Percentiles rank a stretch among this genome's conserved stretches.
These are phyloP conservation scores for Urocynchramus pylzowi DNA, from an alignment of 2,113 vertebrate genomes.

Conservation along the genomic window DNA sequence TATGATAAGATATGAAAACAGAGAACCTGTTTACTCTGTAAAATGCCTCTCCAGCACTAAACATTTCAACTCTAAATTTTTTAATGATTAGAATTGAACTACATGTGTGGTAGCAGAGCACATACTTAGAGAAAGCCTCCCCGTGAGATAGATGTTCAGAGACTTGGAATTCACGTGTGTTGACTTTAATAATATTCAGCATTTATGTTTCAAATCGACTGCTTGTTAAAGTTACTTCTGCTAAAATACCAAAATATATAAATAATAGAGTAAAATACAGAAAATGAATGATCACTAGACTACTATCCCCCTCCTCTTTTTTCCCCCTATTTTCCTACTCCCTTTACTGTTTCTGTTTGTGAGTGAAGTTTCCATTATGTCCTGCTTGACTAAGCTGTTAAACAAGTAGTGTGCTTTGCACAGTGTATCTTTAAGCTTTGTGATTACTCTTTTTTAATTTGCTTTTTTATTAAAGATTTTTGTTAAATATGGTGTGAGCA, in stretches of 20 bases:
- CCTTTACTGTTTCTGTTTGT: not conserved
- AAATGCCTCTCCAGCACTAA: not conserved
- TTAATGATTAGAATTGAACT: not conserved
- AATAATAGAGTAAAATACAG: not conserved
- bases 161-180: fast-evolving
- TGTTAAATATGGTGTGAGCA: not conserved
- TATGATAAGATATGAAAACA: not conserved
- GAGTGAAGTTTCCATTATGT: not conserved
- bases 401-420: not conserved
- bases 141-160: not conserved
- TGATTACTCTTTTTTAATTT: not conserved
- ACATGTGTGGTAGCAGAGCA: fast-evolving
- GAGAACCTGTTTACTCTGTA: not conserved
- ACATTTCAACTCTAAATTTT: no score
- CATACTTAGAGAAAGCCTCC: not conserved
- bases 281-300: not conserved
- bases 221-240: not conserved
- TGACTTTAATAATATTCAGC: not conserved
- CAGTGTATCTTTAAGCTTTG: not conserved
- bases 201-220: not conserved
- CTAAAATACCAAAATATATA: not conserved
- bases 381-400: not conserved
- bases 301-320: fast-evolving
- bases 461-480: not conserved
- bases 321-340: fast-evolving